Evolutionary conservation across 2,888 invertebrate species (phyloP).

Genomic region (Troglohyphantes excavatus): DNA sequence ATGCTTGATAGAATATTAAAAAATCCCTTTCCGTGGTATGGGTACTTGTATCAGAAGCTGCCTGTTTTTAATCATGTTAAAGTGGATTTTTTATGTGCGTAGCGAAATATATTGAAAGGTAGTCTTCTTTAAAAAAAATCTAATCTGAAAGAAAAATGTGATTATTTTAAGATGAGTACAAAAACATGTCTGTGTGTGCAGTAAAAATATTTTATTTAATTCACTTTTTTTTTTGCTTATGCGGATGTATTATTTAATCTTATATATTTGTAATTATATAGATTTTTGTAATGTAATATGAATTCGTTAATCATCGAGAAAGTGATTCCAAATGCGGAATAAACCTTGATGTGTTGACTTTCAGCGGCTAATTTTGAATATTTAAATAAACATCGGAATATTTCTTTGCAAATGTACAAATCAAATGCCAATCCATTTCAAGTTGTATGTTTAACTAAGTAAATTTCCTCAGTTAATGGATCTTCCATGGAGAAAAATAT

Average conservation of each 20-base stretch:
- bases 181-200: not conserved
- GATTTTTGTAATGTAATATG: not conserved
- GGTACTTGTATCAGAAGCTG: slow-evolving; percentile 7
- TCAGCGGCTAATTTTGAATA: not conserved
- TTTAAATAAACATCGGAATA: not conserved
- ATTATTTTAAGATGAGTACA: slow-evolving; percentile 52
- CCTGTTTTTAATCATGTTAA: slow-evolving; percentile 63
- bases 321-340: not conserved
- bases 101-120: slow-evolving; percentile 27
- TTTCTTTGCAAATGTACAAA: not conserved
- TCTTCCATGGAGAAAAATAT: no score
- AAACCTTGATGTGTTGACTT: not conserved
- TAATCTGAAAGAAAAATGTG: slow-evolving; percentile 25
- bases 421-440: not conserved
- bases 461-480: not conserved
- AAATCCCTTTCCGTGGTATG: slow-evolving; percentile 40
- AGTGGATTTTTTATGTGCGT: slow-evolving; percentile 1
- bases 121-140: slow-evolving; percentile 13
- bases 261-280: not conserved
- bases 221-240: no score
- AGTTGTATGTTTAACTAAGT: not conserved
- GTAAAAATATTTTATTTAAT: slow-evolving; percentile 23
- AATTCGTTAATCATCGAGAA: not conserved
- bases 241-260: slow-evolving; percentile 19
- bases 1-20: slow-evolving; percentile 49